Conservation (phyloP, 2,888 invertebrate genomes). For the Diplazon laetatorius region DNA sequence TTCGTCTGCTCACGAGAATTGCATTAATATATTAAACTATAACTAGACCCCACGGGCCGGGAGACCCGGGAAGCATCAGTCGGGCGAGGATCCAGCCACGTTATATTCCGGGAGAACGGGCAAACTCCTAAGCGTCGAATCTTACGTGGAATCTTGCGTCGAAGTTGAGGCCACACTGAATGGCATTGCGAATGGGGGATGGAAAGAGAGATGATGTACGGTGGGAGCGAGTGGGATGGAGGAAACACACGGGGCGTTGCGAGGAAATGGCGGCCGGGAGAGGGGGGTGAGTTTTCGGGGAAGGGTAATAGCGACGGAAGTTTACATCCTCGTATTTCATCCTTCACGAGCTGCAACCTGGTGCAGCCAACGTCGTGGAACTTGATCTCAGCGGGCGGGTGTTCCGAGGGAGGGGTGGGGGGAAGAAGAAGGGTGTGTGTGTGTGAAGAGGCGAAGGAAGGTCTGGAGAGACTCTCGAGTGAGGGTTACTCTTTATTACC, state of each 20-base stretch:
- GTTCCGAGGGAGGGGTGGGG: conserved; percentile 43
- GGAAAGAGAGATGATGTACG: conserved; percentile 20
- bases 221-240: conserved; percentile 26
- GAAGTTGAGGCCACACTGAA: conserved; percentile 53
- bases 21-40: conserved; percentile 41
- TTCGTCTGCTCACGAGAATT: conserved; percentile 15
- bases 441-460: conserved; percentile 29
- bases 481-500: conserved; percentile 73
- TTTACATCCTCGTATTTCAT: conserved; percentile 69
- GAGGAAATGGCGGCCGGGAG: conserved; percentile 16
- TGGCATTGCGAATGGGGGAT: conserved; percentile 18
- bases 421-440: too few species aligned
- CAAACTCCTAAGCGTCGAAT: conserved; percentile 54
- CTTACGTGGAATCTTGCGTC: conserved; percentile 43
- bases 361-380: conserved; percentile 56
- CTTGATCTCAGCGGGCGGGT: conserved; percentile 64
- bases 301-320: conserved; percentile 67
- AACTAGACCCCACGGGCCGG: conserved; percentile 16
- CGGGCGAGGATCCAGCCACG: conserved; percentile 8
- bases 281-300: conserved; percentile 47
- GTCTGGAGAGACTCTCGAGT: conserved; percentile 40
- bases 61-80: conserved; percentile 6
- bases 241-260: conserved; percentile 25
- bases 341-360: conserved; percentile 62
- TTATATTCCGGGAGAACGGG: conserved; percentile 37